phyloP scores from a whole-genome alignment of 2,797 vertebrate species.

The Acanthurus tractus region DNA sequence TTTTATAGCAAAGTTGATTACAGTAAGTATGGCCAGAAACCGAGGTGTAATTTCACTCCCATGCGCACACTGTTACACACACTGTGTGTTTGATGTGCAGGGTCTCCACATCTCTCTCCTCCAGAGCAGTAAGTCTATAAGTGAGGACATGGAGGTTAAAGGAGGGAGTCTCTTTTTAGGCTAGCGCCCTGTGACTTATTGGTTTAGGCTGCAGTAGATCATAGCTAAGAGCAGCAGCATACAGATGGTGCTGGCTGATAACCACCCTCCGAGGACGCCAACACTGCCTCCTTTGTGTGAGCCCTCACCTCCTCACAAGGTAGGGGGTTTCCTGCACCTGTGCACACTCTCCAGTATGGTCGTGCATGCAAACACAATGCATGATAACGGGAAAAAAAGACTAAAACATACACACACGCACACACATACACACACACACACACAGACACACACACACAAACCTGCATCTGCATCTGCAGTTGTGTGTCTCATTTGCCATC shows the following conservation, averaged over 20 bases:
- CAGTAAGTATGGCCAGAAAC: constrained; percentile 73
- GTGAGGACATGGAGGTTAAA: constrained; percentile 77
- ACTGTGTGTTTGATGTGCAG: constrained; percentile 73
- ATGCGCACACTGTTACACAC: constrained; percentile 54
- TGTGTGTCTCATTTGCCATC: constrained; percentile 82
- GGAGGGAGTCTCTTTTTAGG: constrained; percentile 72
- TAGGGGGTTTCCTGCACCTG: constrained; percentile 77
- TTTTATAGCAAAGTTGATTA: constrained; percentile 81
- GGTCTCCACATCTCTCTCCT: constrained; percentile 67
- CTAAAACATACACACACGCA: constrained; percentile 25
- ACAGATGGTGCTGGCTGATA: constrained; percentile 84
- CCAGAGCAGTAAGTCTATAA: constrained; percentile 71
- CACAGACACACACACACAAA: constrained; percentile 16
- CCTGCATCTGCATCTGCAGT: constrained; percentile 64
- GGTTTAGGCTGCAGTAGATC: constrained; percentile 80
- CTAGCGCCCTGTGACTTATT: constrained; percentile 79
- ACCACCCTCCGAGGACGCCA: constrained; percentile 71
- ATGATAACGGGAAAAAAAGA: constrained; percentile 33
- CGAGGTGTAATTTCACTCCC: constrained; percentile 64
- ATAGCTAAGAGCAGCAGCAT: constrained; percentile 76
- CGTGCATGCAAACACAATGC: constrained; percentile 65
- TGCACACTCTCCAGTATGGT: constrained; percentile 54
- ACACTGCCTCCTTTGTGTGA: constrained; percentile 60
- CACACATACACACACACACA: constrained; percentile 21
- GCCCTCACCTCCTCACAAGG: constrained; percentile 68